Base-by-base conservation (phyloP, 2,888 invertebrate species). In the Beris chalybata region DNA sequence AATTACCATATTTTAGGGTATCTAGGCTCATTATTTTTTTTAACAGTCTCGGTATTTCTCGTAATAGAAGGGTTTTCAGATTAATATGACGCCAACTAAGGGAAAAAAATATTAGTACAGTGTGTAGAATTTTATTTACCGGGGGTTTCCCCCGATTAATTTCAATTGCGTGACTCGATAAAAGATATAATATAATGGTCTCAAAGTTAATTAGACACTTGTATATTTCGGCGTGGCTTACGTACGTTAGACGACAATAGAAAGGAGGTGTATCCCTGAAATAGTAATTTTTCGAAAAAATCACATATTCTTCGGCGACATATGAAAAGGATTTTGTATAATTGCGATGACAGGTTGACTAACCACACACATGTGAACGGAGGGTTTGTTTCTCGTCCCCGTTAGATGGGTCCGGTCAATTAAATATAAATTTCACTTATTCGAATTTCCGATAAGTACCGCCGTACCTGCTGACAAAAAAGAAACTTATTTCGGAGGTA, bases 1-100 rank as follows among this genome's bases (percentile, higher is more conserved):
- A 61, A 52, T 61, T 61, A 61, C 61, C 61, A 44, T 52, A 61
- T 61, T 61, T 61, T 61, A 61, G 61, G 61, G 61, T 61, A 50
- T 50, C 61, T 61, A 22, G 52, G 6, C 61, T 61, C 61, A 61
- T 61, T 61, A 61, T 52, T 38, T 47, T 9, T n/a, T 61, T 61
- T 50, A 61, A 61, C 50, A 52, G 38, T 32, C 43, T 12, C 50
- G 38, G 50, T 43, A 61, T 61, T 61, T 61, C 61, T 52, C 50
- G 32, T 59, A 61, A 61, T 61, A 50, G 50, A 61, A 61, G 61
- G 61, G 61, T 61, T 61, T 61, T 61, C 38, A 13, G 29, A 38
- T 52, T 61, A 61, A 61, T 50, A 50, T n/a, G 59, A 59, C 59
- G n/a, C 48, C 13, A 4, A 5, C 13, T 11, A 22, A 13, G 50